Conservation (phyloP, 2,797 vertebrate genomes). For the Knipowitschia caucasica region DNA sequence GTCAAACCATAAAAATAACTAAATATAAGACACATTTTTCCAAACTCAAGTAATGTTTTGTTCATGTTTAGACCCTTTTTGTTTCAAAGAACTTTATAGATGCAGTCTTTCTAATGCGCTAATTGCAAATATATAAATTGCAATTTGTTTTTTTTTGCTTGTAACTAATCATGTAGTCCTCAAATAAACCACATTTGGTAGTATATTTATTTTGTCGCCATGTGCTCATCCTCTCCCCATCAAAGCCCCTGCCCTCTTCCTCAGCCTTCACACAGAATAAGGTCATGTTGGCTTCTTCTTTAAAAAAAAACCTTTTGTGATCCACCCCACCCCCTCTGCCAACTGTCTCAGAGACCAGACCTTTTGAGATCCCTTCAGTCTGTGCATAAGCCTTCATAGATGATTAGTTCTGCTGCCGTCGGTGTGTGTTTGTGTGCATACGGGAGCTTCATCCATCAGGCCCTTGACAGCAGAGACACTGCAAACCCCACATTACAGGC, state of each 20-base stretch:
- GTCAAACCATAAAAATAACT: no score
- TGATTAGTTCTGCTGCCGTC: slow-evolving; percentile 57
- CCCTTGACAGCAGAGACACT: slow-evolving; percentile 47
- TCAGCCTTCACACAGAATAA: slow-evolving; percentile 34
- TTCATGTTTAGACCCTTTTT: no score
- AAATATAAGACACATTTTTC: no score
- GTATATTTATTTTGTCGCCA: neutral
- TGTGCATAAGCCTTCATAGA: slow-evolving; percentile 36
- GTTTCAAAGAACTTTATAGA: no score
- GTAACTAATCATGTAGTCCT: no score
- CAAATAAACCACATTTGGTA: neutral
- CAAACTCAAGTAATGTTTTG: no score
- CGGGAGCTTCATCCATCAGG: slow-evolving; percentile 58
- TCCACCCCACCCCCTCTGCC: slow-evolving; percentile 20
- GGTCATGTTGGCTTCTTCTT: slow-evolving; percentile 40
- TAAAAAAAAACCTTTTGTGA: slow-evolving; percentile 34
- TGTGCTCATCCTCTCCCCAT: slow-evolving; percentile 6
- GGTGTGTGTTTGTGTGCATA: slow-evolving; percentile 32
- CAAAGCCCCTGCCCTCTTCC: slow-evolving; percentile 21
- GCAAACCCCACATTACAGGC: slow-evolving; percentile 46
- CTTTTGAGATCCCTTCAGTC: slow-evolving; percentile 25
- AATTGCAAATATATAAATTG: no score
- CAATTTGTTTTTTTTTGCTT: no score
- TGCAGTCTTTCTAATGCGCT: no score
- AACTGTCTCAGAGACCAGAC: slow-evolving; percentile 27